Conservation (phyloP, 2,888 invertebrate species). For the Rhimphoctona megacephalus region DNA sequence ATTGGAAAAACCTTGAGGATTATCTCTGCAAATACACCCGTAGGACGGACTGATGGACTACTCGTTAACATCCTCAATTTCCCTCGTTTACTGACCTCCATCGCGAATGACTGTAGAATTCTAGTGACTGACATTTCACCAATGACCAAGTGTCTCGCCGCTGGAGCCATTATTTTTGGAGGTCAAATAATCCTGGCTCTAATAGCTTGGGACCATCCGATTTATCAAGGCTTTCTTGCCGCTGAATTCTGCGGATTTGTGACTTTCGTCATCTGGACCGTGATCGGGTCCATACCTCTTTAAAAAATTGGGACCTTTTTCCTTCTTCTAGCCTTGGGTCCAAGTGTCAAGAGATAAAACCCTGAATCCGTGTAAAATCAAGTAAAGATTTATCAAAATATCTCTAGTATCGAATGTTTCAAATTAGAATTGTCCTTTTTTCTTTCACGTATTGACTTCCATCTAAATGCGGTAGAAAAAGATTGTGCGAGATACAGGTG, state of each 20-base stretch:
- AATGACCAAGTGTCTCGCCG: slow-evolving; percentile 48
- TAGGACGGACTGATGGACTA: slow-evolving; percentile 12
- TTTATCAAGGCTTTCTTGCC: slow-evolving; percentile 77
- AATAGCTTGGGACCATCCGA: slow-evolving; percentile 72
- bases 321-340: not conserved
- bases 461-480: slow-evolving; percentile 75
- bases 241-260: slow-evolving; percentile 80
- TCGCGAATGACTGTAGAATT: not conserved
- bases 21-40: slow-evolving; percentile 53
- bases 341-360: not conserved
- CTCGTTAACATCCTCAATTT: slow-evolving; percentile 42
- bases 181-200: slow-evolving; percentile 71
- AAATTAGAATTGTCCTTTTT: not conserved
- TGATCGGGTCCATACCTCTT: slow-evolving; percentile 69
- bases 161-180: slow-evolving; percentile 69
- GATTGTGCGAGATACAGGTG: slow-evolving; percentile 4
- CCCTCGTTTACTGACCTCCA: slow-evolving; percentile 14
- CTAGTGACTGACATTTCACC: slow-evolving; percentile 35
- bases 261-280: slow-evolving; percentile 76
- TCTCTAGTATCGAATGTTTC: not conserved
- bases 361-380: not conserved
- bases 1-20: slow-evolving; percentile 58
- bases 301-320: slow-evolving; percentile 39
- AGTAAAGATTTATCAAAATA: not conserved
- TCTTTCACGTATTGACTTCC: slow-evolving; percentile 63